phyloP scores from a whole-genome alignment of 2,888 invertebrate species.

The Mimachlamys varia region DNA sequence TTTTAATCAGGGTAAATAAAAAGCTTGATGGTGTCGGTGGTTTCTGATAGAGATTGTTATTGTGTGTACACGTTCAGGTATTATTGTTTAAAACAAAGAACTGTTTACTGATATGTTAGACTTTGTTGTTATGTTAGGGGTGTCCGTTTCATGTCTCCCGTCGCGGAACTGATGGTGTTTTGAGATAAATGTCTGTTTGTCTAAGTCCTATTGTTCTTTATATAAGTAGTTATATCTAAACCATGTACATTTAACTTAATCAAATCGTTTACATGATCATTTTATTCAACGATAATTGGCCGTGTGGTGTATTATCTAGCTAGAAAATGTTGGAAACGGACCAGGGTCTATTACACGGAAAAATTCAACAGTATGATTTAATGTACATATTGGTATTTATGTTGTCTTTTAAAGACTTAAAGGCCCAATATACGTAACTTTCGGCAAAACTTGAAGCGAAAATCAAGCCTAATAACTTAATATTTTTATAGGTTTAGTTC shows the following conservation, averaged over 20 bases:
- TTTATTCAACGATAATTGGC: background rate
- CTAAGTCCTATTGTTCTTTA: background rate
- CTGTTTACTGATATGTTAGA: background rate
- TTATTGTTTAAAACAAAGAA: background rate
- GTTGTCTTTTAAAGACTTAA: background rate
- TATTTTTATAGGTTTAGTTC: no score
- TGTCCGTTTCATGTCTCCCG: background rate
- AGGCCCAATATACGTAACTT: no score
- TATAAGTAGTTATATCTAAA: slow-evolving; percentile 9
- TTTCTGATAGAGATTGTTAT: background rate
- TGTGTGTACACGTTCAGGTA: background rate
- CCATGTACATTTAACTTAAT: background rate
- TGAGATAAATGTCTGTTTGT: background rate
- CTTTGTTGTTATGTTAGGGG: background rate
- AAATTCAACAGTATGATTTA: background rate
- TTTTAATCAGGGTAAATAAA: background rate
- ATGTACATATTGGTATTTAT: background rate
- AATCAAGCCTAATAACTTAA: no score
- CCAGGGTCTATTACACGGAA: background rate
- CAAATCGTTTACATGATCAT: background rate
- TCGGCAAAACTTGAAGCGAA: no score
- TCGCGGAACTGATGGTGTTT: background rate
- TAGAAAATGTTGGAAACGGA: background rate
- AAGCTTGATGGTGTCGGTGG: background rate
- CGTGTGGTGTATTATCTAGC: background rate